phyloP scores from a whole-genome alignment of 2,888 invertebrate species.

The Lamellibrachia columna region DNA sequence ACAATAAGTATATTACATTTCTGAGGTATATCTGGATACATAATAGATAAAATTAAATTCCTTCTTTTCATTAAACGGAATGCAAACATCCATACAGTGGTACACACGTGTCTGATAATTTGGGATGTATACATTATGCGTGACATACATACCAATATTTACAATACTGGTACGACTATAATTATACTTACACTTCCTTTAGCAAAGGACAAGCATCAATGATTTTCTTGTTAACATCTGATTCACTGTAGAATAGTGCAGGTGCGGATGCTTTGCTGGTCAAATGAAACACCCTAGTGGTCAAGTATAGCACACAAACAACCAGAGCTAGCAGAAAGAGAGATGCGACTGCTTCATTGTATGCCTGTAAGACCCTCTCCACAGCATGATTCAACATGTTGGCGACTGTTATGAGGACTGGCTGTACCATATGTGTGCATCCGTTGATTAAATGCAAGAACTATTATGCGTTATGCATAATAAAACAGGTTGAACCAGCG shows the following conservation, averaged over 20 bases:
- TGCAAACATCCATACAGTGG: too few relatives aligned
- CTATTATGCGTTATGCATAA: background rate
- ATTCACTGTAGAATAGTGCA: slow-evolving; percentile 46
- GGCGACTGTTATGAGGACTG: background rate
- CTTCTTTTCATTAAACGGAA: too few relatives aligned
- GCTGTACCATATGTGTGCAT: background rate
- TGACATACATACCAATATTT: background rate
- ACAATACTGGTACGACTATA: background rate
- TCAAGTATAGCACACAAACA: background rate
- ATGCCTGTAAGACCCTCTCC: background rate
- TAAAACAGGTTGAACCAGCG: background rate
- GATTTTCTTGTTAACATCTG: slow-evolving; percentile 41
- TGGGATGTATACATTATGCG: background rate
- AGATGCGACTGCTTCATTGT: background rate
- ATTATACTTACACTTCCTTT: slow-evolving; percentile 50
- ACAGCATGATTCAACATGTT: background rate
- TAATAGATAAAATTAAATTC: too few relatives aligned
- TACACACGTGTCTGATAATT: background rate
- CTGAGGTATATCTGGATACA: too few relatives aligned
- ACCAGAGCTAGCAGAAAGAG: background rate
- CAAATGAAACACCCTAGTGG: slow-evolving; percentile 48
- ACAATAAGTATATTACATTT: too few relatives aligned
- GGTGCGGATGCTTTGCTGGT: slow-evolving; percentile 49
- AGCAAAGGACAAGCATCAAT: slow-evolving; percentile 53
- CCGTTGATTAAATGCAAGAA: background rate